phyloP scores from a whole-genome alignment of 2,888 invertebrate species.

The Pollenia angustigena region DNA sequence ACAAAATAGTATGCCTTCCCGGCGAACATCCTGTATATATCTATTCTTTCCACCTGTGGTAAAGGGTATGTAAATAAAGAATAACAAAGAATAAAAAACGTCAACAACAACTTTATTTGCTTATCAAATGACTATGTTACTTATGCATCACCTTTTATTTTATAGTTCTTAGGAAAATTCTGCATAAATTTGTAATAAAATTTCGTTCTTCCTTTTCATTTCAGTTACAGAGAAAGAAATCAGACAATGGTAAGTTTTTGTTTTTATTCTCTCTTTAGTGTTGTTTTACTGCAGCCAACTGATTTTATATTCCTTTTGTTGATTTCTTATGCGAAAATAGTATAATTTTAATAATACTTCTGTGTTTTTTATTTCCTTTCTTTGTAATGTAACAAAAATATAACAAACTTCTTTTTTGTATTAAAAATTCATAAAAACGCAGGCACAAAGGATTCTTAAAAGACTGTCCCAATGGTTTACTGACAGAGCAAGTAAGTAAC shows the following conservation, averaged over 20 bases:
- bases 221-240: slow-evolving; percentile 83
- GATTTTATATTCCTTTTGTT: slow-evolving; percentile 49
- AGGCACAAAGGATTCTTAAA: slow-evolving; percentile 99
- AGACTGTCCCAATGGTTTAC: slow-evolving; percentile 97
- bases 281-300: slow-evolving; percentile 31
- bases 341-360: slow-evolving; percentile 36
- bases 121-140: no score
- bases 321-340: slow-evolving; percentile 19
- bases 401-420: slow-evolving; percentile 38
- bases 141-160: neutral
- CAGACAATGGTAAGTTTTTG: slow-evolving; percentile 81
- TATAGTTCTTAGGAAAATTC: slow-evolving; percentile 3
- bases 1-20: no score
- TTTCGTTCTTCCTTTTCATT: slow-evolving; percentile 68
- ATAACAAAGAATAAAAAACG: no score
- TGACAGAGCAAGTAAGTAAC: slow-evolving; percentile 93
- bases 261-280: neutral
- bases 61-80: no score
- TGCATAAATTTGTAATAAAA: neutral
- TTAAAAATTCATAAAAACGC: slow-evolving; percentile 74
- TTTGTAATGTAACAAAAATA: slow-evolving; percentile 35
- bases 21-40: no score
- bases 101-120: no score
- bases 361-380: neutral
- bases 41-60: no score